Conservation (phyloP, 2,113 vertebrate genomes). For the Isichthys henryi region DNA sequence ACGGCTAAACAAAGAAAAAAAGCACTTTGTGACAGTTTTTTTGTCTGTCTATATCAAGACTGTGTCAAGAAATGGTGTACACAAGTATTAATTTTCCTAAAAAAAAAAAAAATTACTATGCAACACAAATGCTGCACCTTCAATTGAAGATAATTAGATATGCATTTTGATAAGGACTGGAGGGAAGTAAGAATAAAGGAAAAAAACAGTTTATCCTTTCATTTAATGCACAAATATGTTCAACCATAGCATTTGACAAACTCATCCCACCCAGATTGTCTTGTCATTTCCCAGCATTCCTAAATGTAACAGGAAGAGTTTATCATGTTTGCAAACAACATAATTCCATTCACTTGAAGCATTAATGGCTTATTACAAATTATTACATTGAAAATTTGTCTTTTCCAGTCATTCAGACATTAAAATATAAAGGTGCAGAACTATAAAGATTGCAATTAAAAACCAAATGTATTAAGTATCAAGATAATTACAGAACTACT, state of each 20-base stretch:
- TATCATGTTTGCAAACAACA: background rate
- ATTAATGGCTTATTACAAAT: background rate
- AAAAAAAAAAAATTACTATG: background rate
- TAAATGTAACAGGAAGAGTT: background rate
- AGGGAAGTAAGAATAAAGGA: background rate
- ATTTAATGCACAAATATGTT: background rate
- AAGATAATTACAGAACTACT: background rate
- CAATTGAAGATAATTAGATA: background rate
- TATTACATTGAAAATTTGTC: background rate
- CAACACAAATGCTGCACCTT: background rate
- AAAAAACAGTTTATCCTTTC: background rate
- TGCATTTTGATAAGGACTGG: background rate
- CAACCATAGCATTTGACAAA: background rate
- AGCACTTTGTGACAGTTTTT: background rate
- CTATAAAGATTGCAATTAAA: background rate
- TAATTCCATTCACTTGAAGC: background rate
- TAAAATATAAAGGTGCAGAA: background rate
- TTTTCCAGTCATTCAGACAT: background rate
- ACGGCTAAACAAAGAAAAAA: background rate
- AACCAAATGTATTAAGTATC: background rate
- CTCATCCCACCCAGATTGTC: background rate
- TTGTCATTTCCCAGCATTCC: background rate
- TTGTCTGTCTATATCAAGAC: background rate
- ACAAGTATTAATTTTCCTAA: background rate
- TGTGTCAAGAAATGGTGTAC: background rate